These are phyloP conservation scores for Notechis scutatus DNA, from an alignment of 2,113 vertebrate species.

Conservation along the genomic window DNA sequence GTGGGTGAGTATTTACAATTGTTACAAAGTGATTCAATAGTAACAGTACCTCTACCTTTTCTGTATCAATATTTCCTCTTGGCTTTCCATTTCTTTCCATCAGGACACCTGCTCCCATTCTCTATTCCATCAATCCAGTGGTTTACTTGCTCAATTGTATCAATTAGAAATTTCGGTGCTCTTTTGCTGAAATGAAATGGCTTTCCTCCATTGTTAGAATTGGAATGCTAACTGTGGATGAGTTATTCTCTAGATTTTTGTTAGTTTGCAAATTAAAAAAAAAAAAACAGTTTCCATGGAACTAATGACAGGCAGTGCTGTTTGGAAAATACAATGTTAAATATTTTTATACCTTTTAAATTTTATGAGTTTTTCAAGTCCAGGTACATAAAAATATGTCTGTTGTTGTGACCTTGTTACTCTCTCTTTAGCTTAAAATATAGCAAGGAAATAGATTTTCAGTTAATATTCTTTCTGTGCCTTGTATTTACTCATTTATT, in stretches of 20 bases:
- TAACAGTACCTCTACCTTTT: background rate
- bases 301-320: background rate
- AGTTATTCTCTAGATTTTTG: slow-evolving; percentile 12
- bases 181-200: slow-evolving; percentile 71
- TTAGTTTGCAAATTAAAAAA: slow-evolving; percentile 28
- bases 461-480: background rate
- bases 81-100: slow-evolving; percentile 57
- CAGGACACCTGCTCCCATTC: slow-evolving; percentile 65
- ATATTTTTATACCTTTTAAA: background rate
- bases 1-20: background rate
- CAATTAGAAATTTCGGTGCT: slow-evolving; percentile 70
- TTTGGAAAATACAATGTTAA: slow-evolving; percentile 14
- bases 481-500: background rate
- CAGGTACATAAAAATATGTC: background rate
- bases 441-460: background rate
- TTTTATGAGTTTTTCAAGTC: background rate
- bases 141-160: slow-evolving; percentile 75
- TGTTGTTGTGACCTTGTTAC: background rate
- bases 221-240: slow-evolving; percentile 39
- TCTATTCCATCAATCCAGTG: slow-evolving; percentile 61
- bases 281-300: slow-evolving; percentile 30
- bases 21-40: slow-evolving; percentile 22
- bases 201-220: slow-evolving; percentile 38
- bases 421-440: background rate
- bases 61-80: background rate